Evolutionary conservation across 2,888 invertebrate species (phyloP), one percentile per base, ranked within the genome.

Genomic region (Buathra laborator): DNA sequence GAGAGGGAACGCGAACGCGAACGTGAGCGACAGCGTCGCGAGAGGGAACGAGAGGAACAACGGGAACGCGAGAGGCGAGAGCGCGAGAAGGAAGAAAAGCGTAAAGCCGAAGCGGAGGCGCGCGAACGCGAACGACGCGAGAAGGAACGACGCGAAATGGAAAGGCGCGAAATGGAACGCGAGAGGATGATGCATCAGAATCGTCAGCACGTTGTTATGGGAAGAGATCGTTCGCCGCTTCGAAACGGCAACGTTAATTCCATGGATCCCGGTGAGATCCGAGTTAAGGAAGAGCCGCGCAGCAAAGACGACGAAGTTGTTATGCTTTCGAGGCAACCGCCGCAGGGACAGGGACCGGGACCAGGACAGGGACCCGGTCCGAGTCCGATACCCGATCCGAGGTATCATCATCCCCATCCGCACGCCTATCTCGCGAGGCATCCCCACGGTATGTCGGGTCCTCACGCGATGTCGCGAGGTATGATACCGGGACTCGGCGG

Each of bases 141-240:
- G 92, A 95, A 94, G 93, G 96, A 95, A 84, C 94, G 95, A 6
- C 89, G 93, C 0, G 96, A 92, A 94, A 96, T 91, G 84, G 96
- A 96, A 91, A 94, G 95, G 90, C 91, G 95, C 43, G 96, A 96
- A 81, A 93, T 95, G 87, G 95, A 95, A 92, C 95, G 85, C 76
- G 94, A 91, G 95, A 92, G 96, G 95, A 89, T 86, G 95, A 96
- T 94, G 94, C 94, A 91, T 87, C 94, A 82, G 95, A 95, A 84
- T 90, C 94, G 84, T 43, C 89, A 90, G 53, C 93, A 92, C 62
- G 89, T 91, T 7, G 88, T 90, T 4, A 89, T 92, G 24, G 89
- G 91, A 86, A 92, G 96, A 4, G 96, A 96, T 86, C 95, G 98
- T 72, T 97, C 97, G 6, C 98, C 98, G 4, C 94, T 97, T 76